Base-by-base conservation (phyloP, 2,113 vertebrate species). In the Anolis sagrei region DNA sequence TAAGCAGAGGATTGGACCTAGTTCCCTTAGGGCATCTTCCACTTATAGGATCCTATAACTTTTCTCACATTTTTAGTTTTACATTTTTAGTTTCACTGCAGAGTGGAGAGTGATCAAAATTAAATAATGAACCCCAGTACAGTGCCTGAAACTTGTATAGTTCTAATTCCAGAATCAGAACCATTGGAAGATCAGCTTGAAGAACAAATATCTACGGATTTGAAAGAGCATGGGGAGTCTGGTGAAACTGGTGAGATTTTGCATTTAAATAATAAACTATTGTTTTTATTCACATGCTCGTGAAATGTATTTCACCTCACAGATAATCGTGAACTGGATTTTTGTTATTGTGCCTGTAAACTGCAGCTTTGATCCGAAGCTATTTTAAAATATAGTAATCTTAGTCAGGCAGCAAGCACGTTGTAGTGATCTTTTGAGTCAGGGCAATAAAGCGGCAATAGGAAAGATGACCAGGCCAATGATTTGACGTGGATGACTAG, bases 211-310 rank as follows among this genome's bases (percentile, higher is more conserved):
- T 81, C 81, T 34, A 7, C 29, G 39, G 83, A 14, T 83, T 51
- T 10, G 48, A 68, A 25, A 85, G 73, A 90, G 1, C 64, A 89
- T 79, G 1, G 18, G 69, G 90, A 93, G 44, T 32, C 0, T 51
- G 39, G 39, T 44, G 85, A 92, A 18, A 39, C 81, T 86, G 84
- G 74, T 93, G 85, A 91, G 79, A 27, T 14, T 88, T 84, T 76
- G 4, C 51, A 69, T 13, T 82, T 19, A 27, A 4, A 62, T 81
- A 83, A 10, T 6, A 77, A 19, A 49, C 86, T 87, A 79, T 25
- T 51, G 19, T 81, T 48, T 82, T 44, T 18, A 61, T 69, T 74
- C 4, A 25, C 61, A 23, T 79, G 32, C 34, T 32, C 32, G 64
- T 66, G 18, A 54, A 54, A 79, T 25, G 11, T 72, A 58, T 73